A percentile compares a stretch with the other conserved stretches of the same genome.
These are phyloP conservation scores for Aurelia aurita DNA, from an alignment of 30 jellyfish, hydroid and myxozoan genomes.

Conservation along the genomic window DNA sequence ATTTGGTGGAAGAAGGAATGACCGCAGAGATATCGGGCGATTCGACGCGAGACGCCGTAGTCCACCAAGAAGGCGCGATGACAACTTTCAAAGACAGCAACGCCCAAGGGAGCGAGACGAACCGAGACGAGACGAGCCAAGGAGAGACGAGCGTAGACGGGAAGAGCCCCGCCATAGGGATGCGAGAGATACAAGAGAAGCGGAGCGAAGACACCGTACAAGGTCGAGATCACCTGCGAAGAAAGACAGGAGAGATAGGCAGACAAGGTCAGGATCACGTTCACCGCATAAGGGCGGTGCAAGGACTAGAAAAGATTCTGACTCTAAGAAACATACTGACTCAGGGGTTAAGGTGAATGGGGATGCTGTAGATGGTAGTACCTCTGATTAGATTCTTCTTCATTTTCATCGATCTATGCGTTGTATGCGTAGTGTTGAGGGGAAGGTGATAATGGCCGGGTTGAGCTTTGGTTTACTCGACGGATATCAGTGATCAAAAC, in stretches of 20 bases:
- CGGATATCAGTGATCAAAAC: too few species aligned
- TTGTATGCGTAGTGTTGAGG: too few species aligned
- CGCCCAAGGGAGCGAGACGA: conserved; percentile 19
- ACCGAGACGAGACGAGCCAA: conserved; percentile 1
- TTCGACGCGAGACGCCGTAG: conserved; percentile 34
- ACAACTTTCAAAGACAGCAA: conserved; percentile 18
- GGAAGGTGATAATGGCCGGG: too few species aligned
- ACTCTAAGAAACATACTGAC: not conserved
- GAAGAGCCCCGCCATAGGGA: too few species aligned
- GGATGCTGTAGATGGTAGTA: conserved; percentile 4
- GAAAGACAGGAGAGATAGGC: conserved; percentile 27
- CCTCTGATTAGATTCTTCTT: conserved; percentile 1
- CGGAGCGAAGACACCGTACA: conserved; percentile 22
- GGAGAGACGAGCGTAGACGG: not conserved
- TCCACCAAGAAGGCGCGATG: conserved; percentile 66
- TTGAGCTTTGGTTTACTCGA: too few species aligned
- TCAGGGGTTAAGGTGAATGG: conserved; percentile 29
- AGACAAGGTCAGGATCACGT: conserved; percentile 25
- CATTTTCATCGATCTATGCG: too few species aligned
- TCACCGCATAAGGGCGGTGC: conserved; percentile 26
- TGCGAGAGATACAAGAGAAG: not conserved
- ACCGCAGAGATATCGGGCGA: conserved; percentile 27
- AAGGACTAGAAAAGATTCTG: not conserved
- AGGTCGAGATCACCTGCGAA: conserved; percentile 53
- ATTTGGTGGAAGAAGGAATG: conserved; percentile 26